Evolutionary conservation across 2,113 vertebrate genomes (phyloP), one percentile per base, ranked within the genome.

Genomic region (Tetraodon nigroviridis): DNA sequence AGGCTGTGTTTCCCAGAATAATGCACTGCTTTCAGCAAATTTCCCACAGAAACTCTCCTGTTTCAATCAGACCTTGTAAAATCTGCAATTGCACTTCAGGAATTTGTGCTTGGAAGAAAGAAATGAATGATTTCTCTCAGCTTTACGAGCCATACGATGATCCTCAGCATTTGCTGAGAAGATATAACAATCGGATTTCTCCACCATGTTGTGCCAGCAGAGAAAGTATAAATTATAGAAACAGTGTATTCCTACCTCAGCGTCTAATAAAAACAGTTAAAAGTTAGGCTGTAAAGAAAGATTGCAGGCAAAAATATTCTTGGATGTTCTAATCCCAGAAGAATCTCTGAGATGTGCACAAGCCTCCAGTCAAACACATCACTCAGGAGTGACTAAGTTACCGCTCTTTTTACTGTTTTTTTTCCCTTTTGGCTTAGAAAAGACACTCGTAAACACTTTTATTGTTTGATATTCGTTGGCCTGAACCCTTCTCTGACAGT

Each of bases 11-110:
- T 68, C 61, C 53, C 6, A 6, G 32, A 60, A 61, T 56, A 61
- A 27, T 42, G 6, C 27, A 27, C 46, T 3, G 21, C 51, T 42
- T 57, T 61, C 11, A 12, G 29, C 11, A 8, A 44, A 10, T 58
- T 21, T 48, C 7, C 19, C 14, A 12, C 32, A 37, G 32, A 37
- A 37, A 37, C 20, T 21, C 10, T 49, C 2, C 7, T 21, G n/a
- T 48, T 51, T 53, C 3, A 53, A 13, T 58, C 19, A 52, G 18
- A 47, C 46, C 13, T 14, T 58, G 29, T 61, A 21, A 68, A 66
- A 47, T 29, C 16, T 55, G 12, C 10, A 44, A 14, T 27, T 56
- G 17, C 47, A n/a, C 6, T 21, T 16, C 15, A 44, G 51, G 45
- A 59, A 59, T 40, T 37, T 46, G 15, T n/a, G 1, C 12, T 53